Conservation (phyloP, 2,888 invertebrate species). For the Stenurella melanura region DNA sequence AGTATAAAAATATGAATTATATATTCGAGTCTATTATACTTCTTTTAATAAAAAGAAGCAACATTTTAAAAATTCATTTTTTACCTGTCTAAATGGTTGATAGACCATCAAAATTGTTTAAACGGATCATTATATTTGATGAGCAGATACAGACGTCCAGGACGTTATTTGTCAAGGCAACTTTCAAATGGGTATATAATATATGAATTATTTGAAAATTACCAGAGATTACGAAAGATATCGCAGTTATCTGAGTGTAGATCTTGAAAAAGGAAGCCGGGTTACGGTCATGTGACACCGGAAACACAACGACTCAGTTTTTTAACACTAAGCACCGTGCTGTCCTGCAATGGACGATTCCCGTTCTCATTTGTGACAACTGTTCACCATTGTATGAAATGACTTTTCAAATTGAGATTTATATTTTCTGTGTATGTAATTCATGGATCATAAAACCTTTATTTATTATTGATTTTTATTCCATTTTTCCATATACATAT, state of each 20-base stretch:
- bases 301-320: constrained; percentile 44
- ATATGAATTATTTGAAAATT: constrained; percentile 49
- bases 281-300: constrained; percentile 59
- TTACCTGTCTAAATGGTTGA: constrained; percentile 38
- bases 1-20: background rate
- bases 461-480: too few relatives aligned
- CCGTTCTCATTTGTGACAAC: background rate
- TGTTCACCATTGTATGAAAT: background rate
- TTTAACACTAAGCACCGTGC: constrained; percentile 4
- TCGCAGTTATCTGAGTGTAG: constrained; percentile 13
- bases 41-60: background rate
- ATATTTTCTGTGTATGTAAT: background rate
- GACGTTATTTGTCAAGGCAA: constrained; percentile 64
- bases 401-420: background rate
- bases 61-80: constrained; percentile 22
- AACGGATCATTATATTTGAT: constrained; percentile 61
- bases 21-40: background rate
- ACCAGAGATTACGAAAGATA: constrained; percentile 28
- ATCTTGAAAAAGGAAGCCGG: constrained; percentile 41
- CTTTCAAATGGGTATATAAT: constrained; percentile 43
- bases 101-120: constrained; percentile 54
- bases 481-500: too few relatives aligned
- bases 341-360: background rate
- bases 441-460: too few relatives aligned
- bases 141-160: constrained; percentile 58